Conservation (phyloP, 2,888 invertebrate genomes). For the Oxycera nigricornis region DNA sequence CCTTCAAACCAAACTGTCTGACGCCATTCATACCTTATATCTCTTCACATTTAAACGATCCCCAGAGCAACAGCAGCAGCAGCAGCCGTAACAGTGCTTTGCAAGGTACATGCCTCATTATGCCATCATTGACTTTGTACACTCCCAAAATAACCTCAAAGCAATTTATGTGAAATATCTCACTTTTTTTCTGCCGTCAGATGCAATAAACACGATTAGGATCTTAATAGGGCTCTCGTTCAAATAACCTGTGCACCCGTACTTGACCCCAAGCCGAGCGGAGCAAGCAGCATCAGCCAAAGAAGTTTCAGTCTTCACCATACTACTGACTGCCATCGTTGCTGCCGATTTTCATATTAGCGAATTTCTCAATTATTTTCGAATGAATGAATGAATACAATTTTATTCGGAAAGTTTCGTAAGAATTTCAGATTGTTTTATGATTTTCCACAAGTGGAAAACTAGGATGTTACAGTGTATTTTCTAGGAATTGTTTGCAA, state of each 20-base stretch:
- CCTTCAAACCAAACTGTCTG: no score
- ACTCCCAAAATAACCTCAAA: not conserved
- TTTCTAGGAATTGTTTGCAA: no score
- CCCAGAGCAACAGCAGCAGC: not conserved
- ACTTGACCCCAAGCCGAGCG: not conserved
- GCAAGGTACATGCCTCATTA: not conserved
- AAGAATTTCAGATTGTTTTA: not conserved
- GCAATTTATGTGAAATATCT: slow-evolving; percentile 1
- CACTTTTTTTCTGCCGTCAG: not conserved
- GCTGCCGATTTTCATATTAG: not conserved
- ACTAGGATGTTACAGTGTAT: no score
- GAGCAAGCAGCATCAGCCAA: not conserved
- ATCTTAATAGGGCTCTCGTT: slow-evolving; percentile 14
- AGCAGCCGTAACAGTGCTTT: not conserved
- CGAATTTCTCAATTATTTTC: not conserved
- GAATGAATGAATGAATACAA: not conserved
- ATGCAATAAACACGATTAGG: not conserved
- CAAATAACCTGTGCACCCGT: not conserved
- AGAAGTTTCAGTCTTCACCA: not conserved
- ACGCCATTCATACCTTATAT: no score
- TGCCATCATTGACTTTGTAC: not conserved
- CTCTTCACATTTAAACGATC: not conserved
- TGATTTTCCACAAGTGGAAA: not conserved
- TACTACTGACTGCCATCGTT: not conserved
- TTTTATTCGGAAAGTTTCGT: not conserved